phyloP scores from a whole-genome alignment of 2,888 invertebrate species.

The Noctua janthina region DNA sequence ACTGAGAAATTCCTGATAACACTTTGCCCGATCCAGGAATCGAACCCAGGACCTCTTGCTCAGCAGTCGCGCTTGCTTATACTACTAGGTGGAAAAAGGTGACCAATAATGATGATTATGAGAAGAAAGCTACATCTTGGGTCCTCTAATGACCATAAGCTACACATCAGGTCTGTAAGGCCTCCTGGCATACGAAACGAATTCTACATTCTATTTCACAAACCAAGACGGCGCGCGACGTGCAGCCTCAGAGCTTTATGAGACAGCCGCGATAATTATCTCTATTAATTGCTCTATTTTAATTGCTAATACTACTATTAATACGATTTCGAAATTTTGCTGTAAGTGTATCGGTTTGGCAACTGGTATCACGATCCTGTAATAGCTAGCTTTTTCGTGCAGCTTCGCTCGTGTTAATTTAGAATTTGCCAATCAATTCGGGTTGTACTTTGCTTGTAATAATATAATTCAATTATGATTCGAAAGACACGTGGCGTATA shows the following conservation, averaged over 20 bases:
- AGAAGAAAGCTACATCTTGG: background rate
- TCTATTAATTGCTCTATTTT: slow-evolving; percentile 45
- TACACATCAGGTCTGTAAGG: background rate
- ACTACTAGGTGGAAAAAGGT: too few species aligned
- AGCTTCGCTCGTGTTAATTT: too few species aligned
- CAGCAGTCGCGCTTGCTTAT: too few species aligned
- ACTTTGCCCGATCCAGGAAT: too few species aligned
- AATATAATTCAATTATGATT: too few species aligned
- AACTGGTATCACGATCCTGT: background rate
- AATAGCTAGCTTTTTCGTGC: too few species aligned
- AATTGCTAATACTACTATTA: slow-evolving; percentile 41
- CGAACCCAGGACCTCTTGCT: too few species aligned
- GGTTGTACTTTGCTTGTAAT: too few species aligned
- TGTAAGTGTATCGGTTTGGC: background rate
- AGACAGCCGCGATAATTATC: slow-evolving; percentile 35
- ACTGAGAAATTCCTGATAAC: too few species aligned
- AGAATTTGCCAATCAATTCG: too few species aligned
- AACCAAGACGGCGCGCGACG: background rate
- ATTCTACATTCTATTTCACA: slow-evolving; percentile 20
- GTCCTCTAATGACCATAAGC: background rate
- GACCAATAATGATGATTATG: background rate
- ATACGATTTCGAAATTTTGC: slow-evolving; percentile 25
- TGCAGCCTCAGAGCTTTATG: slow-evolving; percentile 13
- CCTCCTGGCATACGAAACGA: background rate
- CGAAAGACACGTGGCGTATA: too few species aligned